A percentile compares a stretch with the other conserved stretches of the same genome.
Conservation (phyloP, 35 echinoderm and acorn worm species). For the Ophiothrix spiculata region DNA sequence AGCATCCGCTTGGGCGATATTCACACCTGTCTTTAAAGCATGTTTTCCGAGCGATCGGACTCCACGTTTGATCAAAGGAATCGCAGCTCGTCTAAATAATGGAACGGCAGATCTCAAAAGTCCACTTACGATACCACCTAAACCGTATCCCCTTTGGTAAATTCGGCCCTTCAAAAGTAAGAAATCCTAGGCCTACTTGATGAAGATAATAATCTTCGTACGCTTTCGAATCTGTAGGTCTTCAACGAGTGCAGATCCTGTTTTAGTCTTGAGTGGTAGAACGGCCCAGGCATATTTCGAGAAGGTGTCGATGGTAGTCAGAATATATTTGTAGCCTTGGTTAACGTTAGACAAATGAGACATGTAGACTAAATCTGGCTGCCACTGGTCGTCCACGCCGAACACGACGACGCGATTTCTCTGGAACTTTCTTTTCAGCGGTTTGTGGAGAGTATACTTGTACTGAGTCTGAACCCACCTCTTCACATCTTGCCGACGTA, state of each 20-base stretch:
- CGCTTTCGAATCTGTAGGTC: background rate
- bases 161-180: conserved; percentile 16
- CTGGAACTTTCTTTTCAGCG: conserved; percentile 27
- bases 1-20: background rate
- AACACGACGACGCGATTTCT: conserved; percentile 43
- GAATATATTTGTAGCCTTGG: conserved; percentile 34
- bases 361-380: conserved; percentile 55
- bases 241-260: background rate
- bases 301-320: conserved; percentile 56
- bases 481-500: background rate
- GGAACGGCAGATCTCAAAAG: conserved; percentile 20
- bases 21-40: background rate
- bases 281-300: conserved; percentile 66
- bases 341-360: conserved; percentile 20
- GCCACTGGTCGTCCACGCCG: conserved; percentile 56
- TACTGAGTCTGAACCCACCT: conserved; percentile 13
- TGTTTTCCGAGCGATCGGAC: background rate
- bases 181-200: conserved; percentile 29
- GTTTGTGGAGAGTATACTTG: conserved; percentile 47
- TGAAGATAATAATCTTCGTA: conserved; percentile 45
- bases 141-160: conserved; percentile 33
- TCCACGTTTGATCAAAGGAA: conserved; percentile 34
- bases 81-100: too few species aligned
- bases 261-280: conserved; percentile 52
- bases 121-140: conserved; percentile 36